Percentiles rank a stretch among this genome's conserved stretches.
These are phyloP conservation scores for Heliconius cydno DNA, from an alignment of 2,888 invertebrate species.

Conservation along the genomic window DNA sequence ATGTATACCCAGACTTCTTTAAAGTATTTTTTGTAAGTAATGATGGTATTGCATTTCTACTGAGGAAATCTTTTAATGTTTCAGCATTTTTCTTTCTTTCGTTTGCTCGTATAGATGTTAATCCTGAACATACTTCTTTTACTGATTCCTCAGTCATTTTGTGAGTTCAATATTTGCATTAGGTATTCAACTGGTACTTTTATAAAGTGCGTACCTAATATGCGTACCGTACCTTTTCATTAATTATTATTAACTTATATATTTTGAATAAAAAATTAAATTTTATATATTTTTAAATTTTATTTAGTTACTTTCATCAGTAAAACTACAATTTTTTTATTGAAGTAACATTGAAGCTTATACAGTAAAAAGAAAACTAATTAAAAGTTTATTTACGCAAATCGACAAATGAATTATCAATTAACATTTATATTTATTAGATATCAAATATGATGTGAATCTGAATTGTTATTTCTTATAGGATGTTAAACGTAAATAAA, in stretches of 20 bases:
- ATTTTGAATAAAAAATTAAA: neutral
- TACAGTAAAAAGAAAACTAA: no score
- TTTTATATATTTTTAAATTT: no score
- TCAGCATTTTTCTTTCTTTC: constrained; percentile 79
- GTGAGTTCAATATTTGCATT: neutral
- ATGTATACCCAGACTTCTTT: constrained; percentile 66
- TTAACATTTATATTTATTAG: neutral
- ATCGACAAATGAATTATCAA: neutral
- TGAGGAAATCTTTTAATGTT: constrained; percentile 69
- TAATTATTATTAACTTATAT: neutral
- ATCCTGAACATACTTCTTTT: constrained; percentile 63
- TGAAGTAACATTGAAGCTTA: no score
- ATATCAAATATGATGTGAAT: neutral
- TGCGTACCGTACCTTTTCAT: no score
- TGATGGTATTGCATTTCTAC: constrained; percentile 68
- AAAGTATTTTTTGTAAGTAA: constrained; percentile 68
- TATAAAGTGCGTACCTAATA: neutral
- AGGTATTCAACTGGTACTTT: neutral
- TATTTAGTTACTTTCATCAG: no score
- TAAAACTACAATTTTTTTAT: no score
- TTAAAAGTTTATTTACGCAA: no score
- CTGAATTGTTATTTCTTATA: neutral
- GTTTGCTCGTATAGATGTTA: constrained; percentile 68
- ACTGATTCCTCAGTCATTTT: constrained; percentile 70
- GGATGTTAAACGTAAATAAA: neutral